A percentile compares a stretch with the other conserved stretches of the same genome.
Conservation (phyloP, 2,888 invertebrate genomes). For the Euphydryas editha region DNA sequence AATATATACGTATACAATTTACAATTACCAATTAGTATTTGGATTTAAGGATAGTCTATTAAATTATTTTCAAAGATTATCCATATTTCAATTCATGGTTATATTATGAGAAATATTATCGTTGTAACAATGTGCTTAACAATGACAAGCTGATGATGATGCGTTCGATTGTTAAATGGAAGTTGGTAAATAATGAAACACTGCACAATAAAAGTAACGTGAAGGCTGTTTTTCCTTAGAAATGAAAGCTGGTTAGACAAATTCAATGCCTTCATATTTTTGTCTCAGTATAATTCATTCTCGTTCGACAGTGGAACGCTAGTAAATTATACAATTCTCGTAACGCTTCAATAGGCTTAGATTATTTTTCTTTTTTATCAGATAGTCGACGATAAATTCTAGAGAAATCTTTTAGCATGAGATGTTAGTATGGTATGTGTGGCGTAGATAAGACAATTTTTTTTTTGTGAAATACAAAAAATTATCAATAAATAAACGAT, state of each 20-base stretch:
- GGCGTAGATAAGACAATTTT: background rate
- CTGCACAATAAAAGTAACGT: constrained; percentile 60
- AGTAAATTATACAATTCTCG: constrained; percentile 62
- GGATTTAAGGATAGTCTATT: too few relatives aligned
- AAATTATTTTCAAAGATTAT: background rate
- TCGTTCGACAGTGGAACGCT: constrained; percentile 55
- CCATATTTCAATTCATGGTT: background rate
- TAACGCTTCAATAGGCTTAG: constrained; percentile 68
- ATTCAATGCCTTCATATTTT: constrained; percentile 60
- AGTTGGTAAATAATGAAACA: constrained; percentile 41
- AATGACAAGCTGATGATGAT: constrained; percentile 2
- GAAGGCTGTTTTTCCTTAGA: constrained; percentile 59
- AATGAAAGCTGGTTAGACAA: constrained; percentile 67
- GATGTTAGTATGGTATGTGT: constrained; percentile 23
- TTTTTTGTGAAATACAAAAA: background rate
- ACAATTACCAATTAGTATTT: too few relatives aligned
- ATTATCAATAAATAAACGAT: background rate
- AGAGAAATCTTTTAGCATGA: constrained; percentile 54
- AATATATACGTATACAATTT: too few relatives aligned
- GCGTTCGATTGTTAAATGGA: constrained; percentile 40
- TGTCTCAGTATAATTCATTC: constrained; percentile 61
- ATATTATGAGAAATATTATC: background rate
- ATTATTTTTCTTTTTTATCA: constrained; percentile 66
- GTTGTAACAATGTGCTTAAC: constrained; percentile 23
- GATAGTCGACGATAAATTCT: constrained; percentile 44